Evolutionary conservation across 2,113 vertebrate genomes (phyloP), one percentile per base, ranked within the genome.

Genomic region (Sula dactylatra): DNA sequence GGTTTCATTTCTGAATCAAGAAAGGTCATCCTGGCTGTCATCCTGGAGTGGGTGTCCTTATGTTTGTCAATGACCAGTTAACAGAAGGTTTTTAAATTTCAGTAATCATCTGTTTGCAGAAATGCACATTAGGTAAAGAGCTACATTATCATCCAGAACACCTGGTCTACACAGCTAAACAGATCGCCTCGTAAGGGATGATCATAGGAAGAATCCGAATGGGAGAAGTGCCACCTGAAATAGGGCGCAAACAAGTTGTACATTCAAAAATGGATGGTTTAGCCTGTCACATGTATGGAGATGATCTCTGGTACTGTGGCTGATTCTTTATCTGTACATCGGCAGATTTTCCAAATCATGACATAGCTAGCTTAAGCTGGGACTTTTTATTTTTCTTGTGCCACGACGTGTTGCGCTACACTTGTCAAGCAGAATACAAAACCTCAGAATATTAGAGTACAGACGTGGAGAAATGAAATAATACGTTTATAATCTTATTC

Each of bases 371-470:
- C 40, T 66, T 82, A 83, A 80, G 22, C 52, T 79, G 36, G 16
- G 47, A 72, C 61, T 95, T 92, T 1, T 21, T 44, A 12, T 59
- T 91, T 70, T 96, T 85, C 25, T 73, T 77, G 36, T 76, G n/a
- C 49, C 7, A 1, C 2, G 4, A 49, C 44, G 21, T 45, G 25
- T 74, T 87, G 13, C 25, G 65, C 36, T 81, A 2, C 58, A 10
- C n/a, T 90, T 92, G 76, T 90, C 85, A 93, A 64, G 36, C 73
- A 82, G 83, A 52, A 64, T 77, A 64, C 79, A 61, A 94, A 91
- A 92, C 2, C 56, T 84, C 32, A 81, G 22, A 80, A 77, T 82
- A 61, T 58, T 58, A 52, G 52, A 80, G 40, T 71, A 72, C 40
- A 86, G 79, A 38, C 78, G 44, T 24, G 45, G 36, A 78, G 22